Evolutionary conservation across 2,113 vertebrate species (phyloP).

Genomic region (Neomonachus schauinslandi): DNA sequence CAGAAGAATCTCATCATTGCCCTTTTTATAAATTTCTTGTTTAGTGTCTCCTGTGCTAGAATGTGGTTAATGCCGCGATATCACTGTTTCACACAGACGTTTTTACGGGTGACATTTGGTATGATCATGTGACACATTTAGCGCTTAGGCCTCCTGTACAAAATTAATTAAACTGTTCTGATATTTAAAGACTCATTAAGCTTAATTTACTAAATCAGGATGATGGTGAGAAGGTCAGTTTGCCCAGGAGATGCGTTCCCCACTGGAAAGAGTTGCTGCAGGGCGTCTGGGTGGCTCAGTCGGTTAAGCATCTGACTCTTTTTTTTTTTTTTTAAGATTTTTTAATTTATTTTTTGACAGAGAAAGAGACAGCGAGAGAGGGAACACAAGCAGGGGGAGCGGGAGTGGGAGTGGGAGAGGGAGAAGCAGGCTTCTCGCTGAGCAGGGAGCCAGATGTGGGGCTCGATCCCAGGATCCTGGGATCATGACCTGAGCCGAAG

Average conservation of each 20-base stretch:
- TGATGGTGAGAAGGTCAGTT: background rate
- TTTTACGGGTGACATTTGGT: constrained; percentile 25
- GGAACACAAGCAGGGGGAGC: too few species aligned
- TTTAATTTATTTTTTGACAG: too few species aligned
- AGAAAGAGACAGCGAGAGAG: too few species aligned
- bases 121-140: background rate
- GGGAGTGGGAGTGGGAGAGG: too few species aligned
- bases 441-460: too few species aligned
- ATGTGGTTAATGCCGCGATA: background rate
- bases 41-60: background rate
- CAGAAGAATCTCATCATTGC: constrained; percentile 11
- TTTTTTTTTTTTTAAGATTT: too few species aligned
- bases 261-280: background rate
- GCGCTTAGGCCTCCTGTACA: background rate
- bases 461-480: too few species aligned
- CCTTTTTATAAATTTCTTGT: constrained; percentile 25
- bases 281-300: too few species aligned
- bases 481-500: too few species aligned
- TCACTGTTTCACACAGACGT: background rate
- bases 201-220: constrained; percentile 34
- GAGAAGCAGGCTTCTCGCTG: too few species aligned
- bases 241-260: background rate
- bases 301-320: background rate
- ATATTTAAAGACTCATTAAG: constrained; percentile 52
- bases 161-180: constrained; percentile 48